Conservation (phyloP, 1,140 invertebrate genomes). For the Lepidostoma basale region DNA sequence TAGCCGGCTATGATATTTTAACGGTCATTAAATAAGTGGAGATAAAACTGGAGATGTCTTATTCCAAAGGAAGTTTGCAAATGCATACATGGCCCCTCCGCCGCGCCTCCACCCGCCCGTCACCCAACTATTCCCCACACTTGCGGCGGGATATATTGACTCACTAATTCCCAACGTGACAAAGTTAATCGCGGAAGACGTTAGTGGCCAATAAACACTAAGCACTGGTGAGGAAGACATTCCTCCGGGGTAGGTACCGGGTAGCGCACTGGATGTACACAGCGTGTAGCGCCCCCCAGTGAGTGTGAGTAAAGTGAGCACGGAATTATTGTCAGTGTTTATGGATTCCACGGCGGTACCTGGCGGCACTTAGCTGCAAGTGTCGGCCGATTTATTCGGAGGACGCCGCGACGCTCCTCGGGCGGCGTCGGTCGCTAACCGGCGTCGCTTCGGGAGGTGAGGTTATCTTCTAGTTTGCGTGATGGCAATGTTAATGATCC, state of each 20-base stretch:
- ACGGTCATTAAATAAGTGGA: too few relatives aligned
- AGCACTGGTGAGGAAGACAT: conserved; percentile 21
- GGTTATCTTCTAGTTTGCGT: background rate
- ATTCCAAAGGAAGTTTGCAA: too few relatives aligned
- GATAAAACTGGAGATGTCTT: too few relatives aligned
- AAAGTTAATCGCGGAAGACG: conserved; percentile 22
- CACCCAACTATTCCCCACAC: background rate
- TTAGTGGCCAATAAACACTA: conserved; percentile 27
- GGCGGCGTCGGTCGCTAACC: background rate
- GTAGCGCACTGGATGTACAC: background rate
- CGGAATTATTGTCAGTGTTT: conserved; percentile 44
- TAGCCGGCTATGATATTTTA: too few relatives aligned
- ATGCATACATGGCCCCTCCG: too few relatives aligned
- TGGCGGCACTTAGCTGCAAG: conserved; percentile 44
- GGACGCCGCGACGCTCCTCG: conserved; percentile 13
- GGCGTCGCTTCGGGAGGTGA: background rate
- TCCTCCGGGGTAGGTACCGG: too few relatives aligned
- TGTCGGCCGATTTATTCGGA: conserved; percentile 43
- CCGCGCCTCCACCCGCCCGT: too few relatives aligned
- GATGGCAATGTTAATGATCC: background rate
- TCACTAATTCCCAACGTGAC: conserved; percentile 24
- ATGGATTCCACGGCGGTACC: conserved; percentile 36
- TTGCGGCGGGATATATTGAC: conserved; percentile 14
- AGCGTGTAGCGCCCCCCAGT: background rate
- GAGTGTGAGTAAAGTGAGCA: conserved; percentile 35